Base-by-base conservation (phyloP, 2,888 invertebrate genomes). In the Seira sanloemensis region DNA sequence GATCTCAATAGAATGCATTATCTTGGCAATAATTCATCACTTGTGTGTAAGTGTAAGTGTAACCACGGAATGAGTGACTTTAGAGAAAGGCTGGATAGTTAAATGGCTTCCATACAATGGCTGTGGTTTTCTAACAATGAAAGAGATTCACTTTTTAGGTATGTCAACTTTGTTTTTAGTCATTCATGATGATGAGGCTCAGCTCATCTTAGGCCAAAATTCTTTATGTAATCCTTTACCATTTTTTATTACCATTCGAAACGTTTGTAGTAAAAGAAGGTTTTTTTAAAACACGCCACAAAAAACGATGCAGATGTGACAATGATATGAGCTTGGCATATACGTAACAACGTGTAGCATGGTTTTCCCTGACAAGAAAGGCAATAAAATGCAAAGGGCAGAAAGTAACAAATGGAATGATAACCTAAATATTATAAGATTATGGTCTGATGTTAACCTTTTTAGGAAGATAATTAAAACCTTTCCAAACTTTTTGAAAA, bases 1-100 rank as follows among this genome's bases (percentile, higher is more conserved):
- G 85, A 85, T 26, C 85, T 78, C 86, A 85, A 79, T 86, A 85
- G 85, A 86, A 86, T 81, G 86, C 85, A 68, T 84, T 86, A 84
- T 84, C 78, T 66, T 80, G 75, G 86, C n/a, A n/a, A n/a, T n/a
- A 81, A 84, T 84, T 86, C 86, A 84, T 86, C 86, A 86, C 86
- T 86, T 86, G 58, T 74, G 77, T 54, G 62, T 83, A 58, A 83
- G 72, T 58, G 78, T 21, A 58, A 27, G 46, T 69, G n/a, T 23
- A 67, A 54, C 37, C 67, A 21, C 24, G 27, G 27, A 16, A 16
- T 24, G 25, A 1, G 27, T 1, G 27, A 37, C 65, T 46, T n/a
- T 66, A 18, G n/a, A n/a, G n/a, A n/a, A n/a, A n/a, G n/a, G n/a
- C n/a, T n/a, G n/a, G n/a, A n/a, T n/a, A n/a, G n/a, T n/a, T n/a